A percentile compares a stretch with the other conserved stretches of the same genome.
Evolutionary conservation across 2,113 vertebrate genomes (phyloP).

Genomic region (Mesoclemmys tuberculata): DNA sequence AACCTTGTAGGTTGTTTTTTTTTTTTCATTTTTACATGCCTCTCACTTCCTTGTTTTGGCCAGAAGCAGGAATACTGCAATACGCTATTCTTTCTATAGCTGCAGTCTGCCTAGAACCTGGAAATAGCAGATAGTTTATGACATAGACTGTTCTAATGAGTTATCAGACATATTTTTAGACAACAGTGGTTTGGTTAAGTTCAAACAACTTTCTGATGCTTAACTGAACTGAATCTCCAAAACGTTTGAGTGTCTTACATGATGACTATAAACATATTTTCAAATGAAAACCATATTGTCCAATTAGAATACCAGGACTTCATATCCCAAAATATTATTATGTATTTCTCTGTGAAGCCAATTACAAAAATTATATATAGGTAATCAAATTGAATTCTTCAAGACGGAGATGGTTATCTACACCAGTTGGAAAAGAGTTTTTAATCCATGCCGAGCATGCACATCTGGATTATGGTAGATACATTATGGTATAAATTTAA

Average conservation of each 20-base stretch:
- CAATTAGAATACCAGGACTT: background rate
- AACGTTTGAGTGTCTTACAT: accelerated
- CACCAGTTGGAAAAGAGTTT: background rate
- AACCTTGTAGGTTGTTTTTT: background rate
- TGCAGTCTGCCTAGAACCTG: background rate
- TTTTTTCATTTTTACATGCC: background rate
- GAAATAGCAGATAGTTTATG: background rate
- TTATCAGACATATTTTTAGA: background rate
- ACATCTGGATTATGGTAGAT: background rate
- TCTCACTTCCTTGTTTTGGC: background rate
- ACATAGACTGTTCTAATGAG: background rate
- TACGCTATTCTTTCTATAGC: background rate
- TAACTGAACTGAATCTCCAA: background rate
- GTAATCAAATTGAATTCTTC: background rate
- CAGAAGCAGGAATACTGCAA: background rate
- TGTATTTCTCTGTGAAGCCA: background rate
- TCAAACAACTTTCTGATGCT: background rate
- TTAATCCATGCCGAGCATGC: accelerated
- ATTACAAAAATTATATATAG: background rate
- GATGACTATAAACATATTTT: background rate
- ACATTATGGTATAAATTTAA: background rate
- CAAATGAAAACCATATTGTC: background rate
- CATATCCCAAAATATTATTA: background rate
- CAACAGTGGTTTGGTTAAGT: background rate
- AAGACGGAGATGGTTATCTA: accelerated